Conservation (phyloP, 2,888 invertebrate genomes). For the Camptogramma bilineatum region DNA sequence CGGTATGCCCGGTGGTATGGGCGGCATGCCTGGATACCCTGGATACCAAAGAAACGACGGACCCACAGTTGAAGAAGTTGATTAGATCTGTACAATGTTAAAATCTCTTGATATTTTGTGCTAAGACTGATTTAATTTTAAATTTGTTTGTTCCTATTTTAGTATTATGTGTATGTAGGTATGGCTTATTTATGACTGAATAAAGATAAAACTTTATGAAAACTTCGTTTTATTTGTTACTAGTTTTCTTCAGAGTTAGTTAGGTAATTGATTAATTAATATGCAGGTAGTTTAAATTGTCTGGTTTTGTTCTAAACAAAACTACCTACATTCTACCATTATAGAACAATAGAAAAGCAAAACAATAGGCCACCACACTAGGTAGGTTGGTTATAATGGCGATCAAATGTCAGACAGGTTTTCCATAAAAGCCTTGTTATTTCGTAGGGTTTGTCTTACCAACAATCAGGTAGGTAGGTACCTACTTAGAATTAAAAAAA, state of each 20-base stretch:
- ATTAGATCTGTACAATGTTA: constrained; percentile 13
- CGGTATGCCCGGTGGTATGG: constrained; percentile 20
- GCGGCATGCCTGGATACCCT: constrained; percentile 6
- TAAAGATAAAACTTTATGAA: background rate
- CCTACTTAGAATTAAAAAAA: no score
- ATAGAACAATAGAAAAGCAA: background rate
- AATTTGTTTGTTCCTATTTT: constrained; percentile 2
- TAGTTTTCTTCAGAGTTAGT: background rate
- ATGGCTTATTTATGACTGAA: background rate
- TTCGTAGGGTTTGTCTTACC: background rate
- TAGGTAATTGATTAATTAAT: background rate
- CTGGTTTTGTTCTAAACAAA: no score
- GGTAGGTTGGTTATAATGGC: background rate
- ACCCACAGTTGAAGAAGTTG: constrained; percentile 34
- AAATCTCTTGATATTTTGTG: constrained; percentile 5
- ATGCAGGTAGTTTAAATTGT: background rate
- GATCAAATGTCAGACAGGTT: background rate
- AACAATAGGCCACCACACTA: background rate
- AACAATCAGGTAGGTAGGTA: no score
- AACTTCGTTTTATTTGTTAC: background rate
- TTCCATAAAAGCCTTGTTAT: background rate
- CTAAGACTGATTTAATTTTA: constrained; percentile 24
- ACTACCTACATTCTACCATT: no score
- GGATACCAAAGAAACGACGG: constrained; percentile 35
- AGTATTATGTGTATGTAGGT: background rate